These are phyloP conservation scores for Cantharis rufa DNA, from an alignment of 2,888 invertebrate species.

Conservation along the genomic window DNA sequence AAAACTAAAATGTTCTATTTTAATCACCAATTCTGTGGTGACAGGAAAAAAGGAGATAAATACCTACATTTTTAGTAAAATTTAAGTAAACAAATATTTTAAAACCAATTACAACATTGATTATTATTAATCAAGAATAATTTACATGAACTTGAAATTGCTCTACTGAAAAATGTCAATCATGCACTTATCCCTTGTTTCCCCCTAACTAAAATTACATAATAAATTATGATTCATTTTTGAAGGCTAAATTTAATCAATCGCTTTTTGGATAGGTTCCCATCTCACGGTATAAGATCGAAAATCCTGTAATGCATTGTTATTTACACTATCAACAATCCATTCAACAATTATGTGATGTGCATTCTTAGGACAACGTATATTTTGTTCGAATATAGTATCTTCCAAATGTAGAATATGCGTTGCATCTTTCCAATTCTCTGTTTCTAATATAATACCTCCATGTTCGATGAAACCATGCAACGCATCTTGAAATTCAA, in stretches of 20 bases:
- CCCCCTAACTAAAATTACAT: too few relatives aligned
- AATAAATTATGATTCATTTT: too few relatives aligned
- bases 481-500: conserved; percentile 48
- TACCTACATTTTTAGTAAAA: too few relatives aligned
- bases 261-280: not conserved
- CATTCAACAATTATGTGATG: conserved; percentile 53
- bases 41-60: too few relatives aligned
- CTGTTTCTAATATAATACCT: conserved; percentile 54
- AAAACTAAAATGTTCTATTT: too few relatives aligned
- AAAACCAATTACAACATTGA: too few relatives aligned
- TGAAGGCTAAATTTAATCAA: not conserved
- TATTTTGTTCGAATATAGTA: conserved; percentile 32
- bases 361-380: conserved; percentile 42
- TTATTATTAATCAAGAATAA: too few relatives aligned
- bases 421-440: conserved; percentile 44
- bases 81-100: too few relatives aligned
- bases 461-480: conserved; percentile 70
- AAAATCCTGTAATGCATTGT: conserved; percentile 44
- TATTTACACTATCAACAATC: conserved; percentile 54
- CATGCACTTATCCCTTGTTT: too few relatives aligned
- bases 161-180: too few relatives aligned
- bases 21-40: too few relatives aligned
- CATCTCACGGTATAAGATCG: conserved; percentile 41
- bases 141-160: too few relatives aligned
- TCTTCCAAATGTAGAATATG: conserved; percentile 52